phyloP scores from a whole-genome alignment of 2,113 vertebrate genomes.

The Oxyura jamaicensis region DNA sequence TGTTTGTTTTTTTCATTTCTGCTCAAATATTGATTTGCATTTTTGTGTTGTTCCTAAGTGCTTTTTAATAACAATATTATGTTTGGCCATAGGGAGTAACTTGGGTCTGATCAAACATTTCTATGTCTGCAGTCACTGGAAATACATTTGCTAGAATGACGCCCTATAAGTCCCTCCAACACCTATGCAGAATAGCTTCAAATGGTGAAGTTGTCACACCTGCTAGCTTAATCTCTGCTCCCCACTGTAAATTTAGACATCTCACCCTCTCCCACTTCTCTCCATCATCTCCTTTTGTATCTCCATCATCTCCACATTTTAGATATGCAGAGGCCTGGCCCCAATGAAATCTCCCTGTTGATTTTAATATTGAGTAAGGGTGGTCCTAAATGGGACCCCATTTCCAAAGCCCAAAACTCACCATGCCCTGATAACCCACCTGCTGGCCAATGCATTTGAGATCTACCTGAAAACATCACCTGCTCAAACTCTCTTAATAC shows the following conservation, averaged over 20 bases:
- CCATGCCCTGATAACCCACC: neutral
- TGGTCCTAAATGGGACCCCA: neutral
- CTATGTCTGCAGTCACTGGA: neutral
- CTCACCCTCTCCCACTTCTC: neutral
- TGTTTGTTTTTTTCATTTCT: neutral
- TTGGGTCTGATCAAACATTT: neutral
- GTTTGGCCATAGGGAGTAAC: neutral
- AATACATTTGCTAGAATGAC: neutral
- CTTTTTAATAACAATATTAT: neutral
- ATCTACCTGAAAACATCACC: neutral
- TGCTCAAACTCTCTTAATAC: neutral
- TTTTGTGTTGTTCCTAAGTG: neutral
- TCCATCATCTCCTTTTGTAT: neutral
- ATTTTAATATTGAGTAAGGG: neutral
- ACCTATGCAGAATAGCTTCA: neutral
- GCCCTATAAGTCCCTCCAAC: neutral
- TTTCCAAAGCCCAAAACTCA: neutral
- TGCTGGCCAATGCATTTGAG: neutral
- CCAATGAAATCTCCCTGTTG: neutral
- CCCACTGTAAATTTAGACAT: neutral
- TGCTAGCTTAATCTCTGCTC: neutral
- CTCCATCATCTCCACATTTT: neutral
- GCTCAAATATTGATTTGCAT: neutral
- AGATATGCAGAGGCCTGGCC: neutral
- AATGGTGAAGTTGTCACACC: neutral